Evolutionary conservation across 2,797 vertebrate genomes (phyloP).

Genomic region (Smutsia gigantea): DNA sequence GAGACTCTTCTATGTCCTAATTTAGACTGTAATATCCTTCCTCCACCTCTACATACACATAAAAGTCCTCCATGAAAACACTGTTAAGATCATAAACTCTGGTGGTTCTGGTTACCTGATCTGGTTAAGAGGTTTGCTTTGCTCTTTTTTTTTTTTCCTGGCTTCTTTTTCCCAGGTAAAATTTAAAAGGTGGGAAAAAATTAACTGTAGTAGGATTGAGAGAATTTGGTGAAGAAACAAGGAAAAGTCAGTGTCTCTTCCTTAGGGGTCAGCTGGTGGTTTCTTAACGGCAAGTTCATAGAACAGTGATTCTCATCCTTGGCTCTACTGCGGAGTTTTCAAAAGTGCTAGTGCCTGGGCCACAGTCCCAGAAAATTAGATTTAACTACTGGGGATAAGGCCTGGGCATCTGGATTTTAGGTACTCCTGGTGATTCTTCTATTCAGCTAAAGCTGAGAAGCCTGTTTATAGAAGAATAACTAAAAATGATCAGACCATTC

Average conservation of each 20-base stretch:
- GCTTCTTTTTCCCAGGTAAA: background rate
- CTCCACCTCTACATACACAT: accelerated
- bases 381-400: background rate
- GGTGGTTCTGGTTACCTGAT: background rate
- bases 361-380: background rate
- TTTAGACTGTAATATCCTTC: background rate
- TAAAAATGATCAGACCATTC: background rate
- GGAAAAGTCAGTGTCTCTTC: background rate
- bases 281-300: background rate
- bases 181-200: background rate
- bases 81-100: background rate
- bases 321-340: background rate
- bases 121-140: background rate
- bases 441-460: background rate
- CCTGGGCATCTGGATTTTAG: background rate
- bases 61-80: background rate
- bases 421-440: background rate
- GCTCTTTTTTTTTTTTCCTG: background rate
- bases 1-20: background rate
- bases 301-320: background rate
- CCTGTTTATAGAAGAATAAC: background rate
- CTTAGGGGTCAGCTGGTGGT: background rate
- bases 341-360: background rate
- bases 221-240: background rate
- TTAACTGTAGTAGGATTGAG: background rate